These are phyloP conservation scores for Athetis lepigone DNA, from an alignment of 2,888 invertebrate genomes.

Conservation along the genomic window DNA sequence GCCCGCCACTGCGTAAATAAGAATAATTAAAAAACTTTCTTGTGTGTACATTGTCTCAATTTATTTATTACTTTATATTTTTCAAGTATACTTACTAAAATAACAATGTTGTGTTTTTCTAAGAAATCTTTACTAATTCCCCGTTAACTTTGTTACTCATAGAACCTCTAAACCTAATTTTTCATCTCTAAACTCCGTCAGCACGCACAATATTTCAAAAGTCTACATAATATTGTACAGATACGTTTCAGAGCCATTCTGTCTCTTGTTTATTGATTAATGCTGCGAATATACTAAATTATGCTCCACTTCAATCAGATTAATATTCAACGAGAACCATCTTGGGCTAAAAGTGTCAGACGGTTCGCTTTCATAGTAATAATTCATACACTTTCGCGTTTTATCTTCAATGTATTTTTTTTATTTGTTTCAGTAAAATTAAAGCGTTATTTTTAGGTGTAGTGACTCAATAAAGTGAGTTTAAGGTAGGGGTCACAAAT, in stretches of 20 bases:
- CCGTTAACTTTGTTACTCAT: no score
- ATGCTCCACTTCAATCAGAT: slow-evolving; percentile 44
- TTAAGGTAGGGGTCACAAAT: background rate
- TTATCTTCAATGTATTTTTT: slow-evolving; percentile 18
- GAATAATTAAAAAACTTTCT: no score
- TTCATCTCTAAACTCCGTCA: background rate
- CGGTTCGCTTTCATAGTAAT: slow-evolving; percentile 20
- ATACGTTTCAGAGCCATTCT: slow-evolving; percentile 1
- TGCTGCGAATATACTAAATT: slow-evolving; percentile 28
- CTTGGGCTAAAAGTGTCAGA: slow-evolving; percentile 41
- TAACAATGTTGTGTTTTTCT: no score
- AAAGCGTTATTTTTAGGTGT: background rate
- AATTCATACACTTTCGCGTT: slow-evolving; percentile 34
- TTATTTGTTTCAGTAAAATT: no score
- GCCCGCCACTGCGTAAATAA: no score
- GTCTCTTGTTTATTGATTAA: slow-evolving; percentile 33
- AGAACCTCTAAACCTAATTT: no score
- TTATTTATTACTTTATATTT: no score
- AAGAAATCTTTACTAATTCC: no score
- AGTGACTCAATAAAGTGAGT: no score
- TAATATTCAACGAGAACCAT: slow-evolving; percentile 42
- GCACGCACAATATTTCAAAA: background rate
- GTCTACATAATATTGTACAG: background rate
- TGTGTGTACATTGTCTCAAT: no score
- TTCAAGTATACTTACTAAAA: no score